These are phyloP conservation scores for Cyclophora albipunctata DNA, from an alignment of 2,888 invertebrate genomes.

Conservation along the genomic window DNA sequence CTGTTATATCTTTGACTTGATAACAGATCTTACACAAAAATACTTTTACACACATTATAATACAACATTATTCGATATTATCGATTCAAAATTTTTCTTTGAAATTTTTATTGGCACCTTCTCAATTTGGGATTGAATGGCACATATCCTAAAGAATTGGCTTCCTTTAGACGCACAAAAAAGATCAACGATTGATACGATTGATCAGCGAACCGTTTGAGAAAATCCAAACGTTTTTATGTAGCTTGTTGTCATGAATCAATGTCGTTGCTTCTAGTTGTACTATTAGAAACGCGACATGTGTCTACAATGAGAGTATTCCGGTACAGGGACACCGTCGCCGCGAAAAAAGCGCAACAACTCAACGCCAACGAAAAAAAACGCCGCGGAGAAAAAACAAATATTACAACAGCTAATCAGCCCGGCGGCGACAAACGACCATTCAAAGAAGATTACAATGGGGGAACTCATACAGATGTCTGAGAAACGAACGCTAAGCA, in stretches of 20 bases:
- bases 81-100: no score
- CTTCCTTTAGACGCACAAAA: slow-evolving; percentile 58
- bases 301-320: slow-evolving; percentile 18
- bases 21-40: not conserved
- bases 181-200: slow-evolving; percentile 39
- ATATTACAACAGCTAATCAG: slow-evolving; percentile 85
- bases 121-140: slow-evolving; percentile 26
- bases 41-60: not conserved
- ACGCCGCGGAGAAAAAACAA: slow-evolving; percentile 85
- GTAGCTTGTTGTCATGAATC: slow-evolving; percentile 47
- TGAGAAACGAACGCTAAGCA: slow-evolving; percentile 72
- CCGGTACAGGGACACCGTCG: slow-evolving; percentile 80
- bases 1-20: slow-evolving; percentile 1
- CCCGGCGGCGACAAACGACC: slow-evolving; percentile 78
- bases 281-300: slow-evolving; percentile 3
- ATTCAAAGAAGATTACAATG: slow-evolving; percentile 78
- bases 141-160: slow-evolving; percentile 59
- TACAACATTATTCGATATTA: no score
- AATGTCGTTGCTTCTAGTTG: slow-evolving; percentile 39
- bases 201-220: slow-evolving; percentile 23
- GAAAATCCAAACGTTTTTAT: slow-evolving; percentile 26
- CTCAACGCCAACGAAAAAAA: slow-evolving; percentile 85
- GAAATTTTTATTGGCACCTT: slow-evolving; percentile 32
- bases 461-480: slow-evolving; percentile 85
- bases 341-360: slow-evolving; percentile 87